Base-by-base conservation (phyloP, 30 jellyfish, hydroid and myxozoan genomes). In the Pseudorhiza aurosa region DNA sequence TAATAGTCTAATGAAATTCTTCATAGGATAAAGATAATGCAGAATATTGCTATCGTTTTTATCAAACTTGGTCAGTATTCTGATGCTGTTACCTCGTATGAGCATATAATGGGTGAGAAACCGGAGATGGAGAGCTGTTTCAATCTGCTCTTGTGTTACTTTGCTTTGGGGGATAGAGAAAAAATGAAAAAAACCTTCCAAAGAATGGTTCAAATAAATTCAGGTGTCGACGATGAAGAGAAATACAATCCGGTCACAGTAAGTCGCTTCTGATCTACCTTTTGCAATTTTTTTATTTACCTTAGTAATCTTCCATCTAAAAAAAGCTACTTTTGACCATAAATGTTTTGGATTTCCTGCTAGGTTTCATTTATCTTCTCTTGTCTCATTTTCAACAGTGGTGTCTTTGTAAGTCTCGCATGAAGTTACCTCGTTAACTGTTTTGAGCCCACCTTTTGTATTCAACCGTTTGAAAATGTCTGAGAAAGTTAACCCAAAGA, bases 51-150 rank as follows among this genome's bases (percentile, higher is more conserved):
- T 50, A 56, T 81, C 18, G 99, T 87, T 12, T 94, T 94, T 60
- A 85, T 94, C 47, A 87, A 88, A 45, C 86, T 94, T 75, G 97
- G 97, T 14, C 99, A 94, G 67, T 94, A 94, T 64, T 60, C 90
- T 39, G 99, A 94, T 65, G 99, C 99, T 2, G 88, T 94, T 27
- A 94, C 99, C 77, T 81, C 99, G 33, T 94, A 81, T 45, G 97
- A 94, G 53, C 99, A 87, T 58, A 94, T 94, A 24, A 75, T 94
- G 97, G 77, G 96, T 0, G 96, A 85, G 51, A 88, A 87, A 44
- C 99, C 99, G 1, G 99, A 89, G 63, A 70, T 85, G 1, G 97
- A 94, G 63, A 72, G 96, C 25, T 97, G 99, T 40, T 94, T 94
- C 75, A 94, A 94, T 65, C 63, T 94, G 19, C 74, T 94, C 76